phyloP scores from a whole-genome alignment of 2,113 vertebrate genomes.

The Chauna torquata region DNA sequence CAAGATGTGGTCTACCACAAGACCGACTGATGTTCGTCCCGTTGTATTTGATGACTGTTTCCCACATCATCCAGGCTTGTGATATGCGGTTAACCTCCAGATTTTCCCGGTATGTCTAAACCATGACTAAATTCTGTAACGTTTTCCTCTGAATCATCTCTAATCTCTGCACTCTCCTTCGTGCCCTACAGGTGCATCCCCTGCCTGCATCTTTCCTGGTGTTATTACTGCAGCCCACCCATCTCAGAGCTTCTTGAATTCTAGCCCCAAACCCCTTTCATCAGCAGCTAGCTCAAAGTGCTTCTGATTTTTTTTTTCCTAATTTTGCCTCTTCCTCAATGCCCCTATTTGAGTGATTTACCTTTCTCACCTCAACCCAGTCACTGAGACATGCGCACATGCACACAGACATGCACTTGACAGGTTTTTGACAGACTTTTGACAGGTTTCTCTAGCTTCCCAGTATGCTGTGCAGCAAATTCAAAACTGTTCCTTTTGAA shows the following conservation, averaged over 20 bases:
- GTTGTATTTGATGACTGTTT: not conserved
- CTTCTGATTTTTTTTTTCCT: not conserved
- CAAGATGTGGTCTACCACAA: not conserved
- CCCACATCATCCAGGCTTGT: rapidly evolving
- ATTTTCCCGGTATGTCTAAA: not conserved
- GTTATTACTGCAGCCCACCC: not conserved
- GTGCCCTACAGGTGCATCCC: not conserved
- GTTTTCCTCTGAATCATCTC: not conserved
- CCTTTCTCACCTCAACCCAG: not conserved
- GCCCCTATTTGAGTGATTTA: not conserved
- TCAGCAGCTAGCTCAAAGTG: not conserved
- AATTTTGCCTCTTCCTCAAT: not conserved
- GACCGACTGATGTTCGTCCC: not conserved
- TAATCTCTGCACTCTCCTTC: not conserved
- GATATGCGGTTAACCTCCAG: rapidly evolving
- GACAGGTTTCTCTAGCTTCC: not conserved
- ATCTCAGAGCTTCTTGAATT: not conserved
- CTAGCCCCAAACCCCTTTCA: not conserved
- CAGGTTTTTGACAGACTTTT: too few relatives aligned
- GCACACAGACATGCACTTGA: too few relatives aligned
- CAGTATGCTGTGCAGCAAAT: not conserved
- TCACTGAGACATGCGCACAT: rapidly evolving
- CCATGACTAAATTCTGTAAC: not conserved
- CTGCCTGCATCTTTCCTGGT: not conserved
- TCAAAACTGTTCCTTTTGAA: not conserved